Percentiles rank a stretch among this genome's conserved stretches.
Evolutionary conservation across 2,797 vertebrate genomes (phyloP).

Genomic region (Ara ararauna): DNA sequence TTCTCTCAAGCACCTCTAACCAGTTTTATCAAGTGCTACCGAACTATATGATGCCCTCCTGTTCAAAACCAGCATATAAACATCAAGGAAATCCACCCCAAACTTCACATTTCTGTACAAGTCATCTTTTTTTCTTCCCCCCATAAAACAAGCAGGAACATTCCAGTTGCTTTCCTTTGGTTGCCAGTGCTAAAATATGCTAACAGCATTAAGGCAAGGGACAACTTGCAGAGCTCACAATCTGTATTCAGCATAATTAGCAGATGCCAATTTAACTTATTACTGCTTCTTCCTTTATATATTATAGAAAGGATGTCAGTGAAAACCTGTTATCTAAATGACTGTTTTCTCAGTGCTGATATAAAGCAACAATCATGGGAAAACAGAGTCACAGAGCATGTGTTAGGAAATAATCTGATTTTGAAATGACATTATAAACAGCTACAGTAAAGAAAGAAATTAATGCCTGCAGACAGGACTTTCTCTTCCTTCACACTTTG

Average conservation of each 20-base stretch:
- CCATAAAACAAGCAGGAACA: neutral
- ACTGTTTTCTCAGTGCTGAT: conserved; percentile 43
- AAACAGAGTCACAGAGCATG: conserved; percentile 33
- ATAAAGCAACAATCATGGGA: conserved; percentile 51
- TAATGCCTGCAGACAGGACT: conserved; percentile 42
- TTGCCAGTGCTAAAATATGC: conserved; percentile 74
- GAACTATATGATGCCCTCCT: neutral
- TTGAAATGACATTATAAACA: conserved; percentile 30
- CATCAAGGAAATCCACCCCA: neutral
- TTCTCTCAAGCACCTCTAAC: neutral
- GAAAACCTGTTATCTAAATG: conserved; percentile 65
- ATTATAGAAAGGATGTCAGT: conserved; percentile 47
- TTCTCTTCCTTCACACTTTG: conserved; percentile 10
- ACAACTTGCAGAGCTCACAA: conserved; percentile 70
- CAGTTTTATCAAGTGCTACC: neutral
- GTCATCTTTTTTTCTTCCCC: neutral
- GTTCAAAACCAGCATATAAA: neutral
- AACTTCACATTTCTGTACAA: conserved; percentile 40
- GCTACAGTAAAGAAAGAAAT: conserved; percentile 16
- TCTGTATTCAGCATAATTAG: conserved; percentile 75
- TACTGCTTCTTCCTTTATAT: conserved; percentile 65
- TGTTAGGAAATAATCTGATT: conserved; percentile 44
- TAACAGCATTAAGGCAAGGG: conserved; percentile 72
- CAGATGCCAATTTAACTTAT: conserved; percentile 75
- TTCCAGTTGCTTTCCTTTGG: conserved; percentile 62